These are phyloP conservation scores for Semibalanus balanoides DNA, from an alignment of 1,140 invertebrate species.

Conservation along the genomic window DNA sequence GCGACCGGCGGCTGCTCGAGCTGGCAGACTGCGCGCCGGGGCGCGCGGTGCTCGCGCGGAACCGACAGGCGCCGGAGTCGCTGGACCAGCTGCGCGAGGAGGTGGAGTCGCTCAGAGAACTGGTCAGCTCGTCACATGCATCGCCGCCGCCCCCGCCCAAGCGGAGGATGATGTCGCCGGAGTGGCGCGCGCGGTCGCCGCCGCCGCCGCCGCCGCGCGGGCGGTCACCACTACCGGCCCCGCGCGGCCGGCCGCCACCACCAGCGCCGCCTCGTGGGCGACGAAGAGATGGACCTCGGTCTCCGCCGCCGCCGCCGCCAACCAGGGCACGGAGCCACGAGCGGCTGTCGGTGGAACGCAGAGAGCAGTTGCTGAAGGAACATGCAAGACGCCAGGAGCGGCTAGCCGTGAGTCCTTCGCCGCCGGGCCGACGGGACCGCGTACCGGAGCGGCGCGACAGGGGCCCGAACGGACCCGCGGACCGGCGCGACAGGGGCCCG, in stretches of 20 bases:
- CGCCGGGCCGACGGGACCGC: too few species aligned
- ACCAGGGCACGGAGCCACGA: too few species aligned
- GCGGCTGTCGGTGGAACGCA: too few species aligned
- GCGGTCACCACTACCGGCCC: neutral
- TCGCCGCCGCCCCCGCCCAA: neutral
- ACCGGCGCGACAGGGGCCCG: neutral
- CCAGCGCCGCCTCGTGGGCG: neutral
- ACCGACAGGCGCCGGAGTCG: neutral
- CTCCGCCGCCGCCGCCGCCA: too few species aligned
- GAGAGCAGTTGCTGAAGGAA: too few species aligned
- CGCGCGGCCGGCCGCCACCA: neutral
- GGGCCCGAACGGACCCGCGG: neutral
- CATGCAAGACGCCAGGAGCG: too few species aligned
- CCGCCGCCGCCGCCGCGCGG: neutral
- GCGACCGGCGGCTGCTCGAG: neutral
- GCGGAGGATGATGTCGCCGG: neutral
- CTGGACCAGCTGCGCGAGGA: conserved; percentile 4
- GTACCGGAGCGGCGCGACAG: neutral
- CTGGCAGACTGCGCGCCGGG: neutral
- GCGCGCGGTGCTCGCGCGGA: neutral
- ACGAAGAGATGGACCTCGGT: neutral
- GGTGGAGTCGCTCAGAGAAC: neutral
- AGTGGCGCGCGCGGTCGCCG: neutral
- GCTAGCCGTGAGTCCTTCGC: too few species aligned
- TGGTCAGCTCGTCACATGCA: neutral